A percentile compares a stretch with the other conserved stretches of the same genome.
Conservation (phyloP, 23 tunicate genomes). For the Aplidium turbinatum region DNA sequence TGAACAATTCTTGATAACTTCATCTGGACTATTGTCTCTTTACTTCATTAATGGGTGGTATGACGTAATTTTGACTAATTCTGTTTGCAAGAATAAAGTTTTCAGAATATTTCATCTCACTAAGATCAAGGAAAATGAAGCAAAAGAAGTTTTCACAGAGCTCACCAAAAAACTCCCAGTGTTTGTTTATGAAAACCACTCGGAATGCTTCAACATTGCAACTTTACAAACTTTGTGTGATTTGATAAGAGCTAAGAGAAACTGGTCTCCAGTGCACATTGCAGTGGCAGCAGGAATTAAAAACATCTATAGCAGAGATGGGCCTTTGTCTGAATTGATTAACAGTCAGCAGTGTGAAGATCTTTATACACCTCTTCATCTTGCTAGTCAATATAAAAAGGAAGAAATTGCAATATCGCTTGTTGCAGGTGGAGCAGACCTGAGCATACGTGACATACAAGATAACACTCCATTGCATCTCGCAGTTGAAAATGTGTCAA, state of each 20-base stretch:
- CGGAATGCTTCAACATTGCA: not conserved
- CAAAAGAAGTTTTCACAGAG: not conserved
- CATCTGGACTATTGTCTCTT: too few relatives aligned
- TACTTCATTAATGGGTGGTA: too few relatives aligned
- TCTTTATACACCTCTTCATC: conserved; percentile 49
- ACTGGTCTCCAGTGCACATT: conserved; percentile 68
- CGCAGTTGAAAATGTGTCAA: conserved; percentile 12
- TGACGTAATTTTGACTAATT: too few relatives aligned
- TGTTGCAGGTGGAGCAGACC: conserved; percentile 32
- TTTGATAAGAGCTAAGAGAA: conserved; percentile 16
- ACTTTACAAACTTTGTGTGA: conserved; percentile 2
- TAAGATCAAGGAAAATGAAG: conserved; percentile 28
- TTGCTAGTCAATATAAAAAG: conserved; percentile 38
- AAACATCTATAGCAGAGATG: conserved; percentile 11
- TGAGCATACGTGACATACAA: conserved; percentile 30
- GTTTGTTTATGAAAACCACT: not conserved
- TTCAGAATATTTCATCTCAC: conserved; percentile 35
- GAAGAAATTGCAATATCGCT: conserved; percentile 11
- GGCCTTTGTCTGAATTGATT: conserved; percentile 19
- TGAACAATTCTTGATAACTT: too few relatives aligned
- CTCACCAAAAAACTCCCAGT: conserved; percentile 7
- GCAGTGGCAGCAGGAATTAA: conserved; percentile 62
- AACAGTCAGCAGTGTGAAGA: conserved; percentile 58
- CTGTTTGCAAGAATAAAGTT: not conserved
- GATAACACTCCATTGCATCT: conserved; percentile 61